Conservation (phyloP, 2,888 invertebrate genomes). For the Rhogogaster chlorosoma region DNA sequence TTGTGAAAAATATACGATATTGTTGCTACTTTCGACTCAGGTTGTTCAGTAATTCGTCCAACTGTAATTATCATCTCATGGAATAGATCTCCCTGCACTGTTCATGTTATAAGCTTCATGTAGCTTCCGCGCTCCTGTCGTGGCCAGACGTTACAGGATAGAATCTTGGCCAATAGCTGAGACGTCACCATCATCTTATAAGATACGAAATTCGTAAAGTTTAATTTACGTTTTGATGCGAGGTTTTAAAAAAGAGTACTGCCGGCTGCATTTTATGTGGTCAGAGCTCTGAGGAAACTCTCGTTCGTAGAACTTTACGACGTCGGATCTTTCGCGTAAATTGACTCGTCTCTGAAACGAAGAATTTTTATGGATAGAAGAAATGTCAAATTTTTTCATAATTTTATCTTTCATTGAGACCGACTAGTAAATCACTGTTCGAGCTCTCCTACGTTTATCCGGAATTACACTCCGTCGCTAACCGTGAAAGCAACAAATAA, state of each 20-base stretch:
- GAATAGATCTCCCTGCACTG: neutral
- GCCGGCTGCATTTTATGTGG: slow-evolving; percentile 46
- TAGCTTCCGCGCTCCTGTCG: neutral
- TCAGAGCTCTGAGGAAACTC: slow-evolving; percentile 33
- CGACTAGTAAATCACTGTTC: neutral
- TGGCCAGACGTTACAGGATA: neutral
- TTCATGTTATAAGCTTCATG: neutral
- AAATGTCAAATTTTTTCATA: slow-evolving; percentile 5
- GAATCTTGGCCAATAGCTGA: neutral
- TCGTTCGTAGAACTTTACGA: slow-evolving; percentile 32
- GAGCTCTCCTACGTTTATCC: neutral
- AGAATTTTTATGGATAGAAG: slow-evolving; percentile 29
- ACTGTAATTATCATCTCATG: neutral
- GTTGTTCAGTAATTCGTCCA: neutral
- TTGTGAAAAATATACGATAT: neutral
- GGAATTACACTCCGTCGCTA: neutral
- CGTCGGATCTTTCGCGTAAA: slow-evolving; percentile 34
- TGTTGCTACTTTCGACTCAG: neutral
- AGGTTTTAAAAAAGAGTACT: slow-evolving; percentile 40
- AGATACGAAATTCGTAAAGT: slow-evolving; percentile 38
- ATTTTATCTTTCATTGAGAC: neutral
- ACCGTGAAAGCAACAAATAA: neutral
- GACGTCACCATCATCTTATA: slow-evolving; percentile 1
- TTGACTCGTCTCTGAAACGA: slow-evolving; percentile 39
- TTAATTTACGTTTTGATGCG: slow-evolving; percentile 29